Evolutionary conservation across 2,888 invertebrate genomes (phyloP).

Genomic region (Drosophila planitibia): DNA sequence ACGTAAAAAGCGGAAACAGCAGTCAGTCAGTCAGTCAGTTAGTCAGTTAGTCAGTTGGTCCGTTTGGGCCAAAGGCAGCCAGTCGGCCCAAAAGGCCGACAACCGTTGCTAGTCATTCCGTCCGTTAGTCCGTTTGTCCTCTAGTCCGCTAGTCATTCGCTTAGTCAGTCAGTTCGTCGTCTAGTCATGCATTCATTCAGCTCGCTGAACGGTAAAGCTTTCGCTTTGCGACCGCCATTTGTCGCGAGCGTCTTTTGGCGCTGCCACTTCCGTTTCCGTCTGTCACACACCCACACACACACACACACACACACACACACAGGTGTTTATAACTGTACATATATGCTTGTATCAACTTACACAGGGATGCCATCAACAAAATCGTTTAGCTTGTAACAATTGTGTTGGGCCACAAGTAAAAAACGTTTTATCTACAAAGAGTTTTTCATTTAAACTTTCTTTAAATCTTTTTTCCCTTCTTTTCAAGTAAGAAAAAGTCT

Average conservation of each 20-base stretch:
- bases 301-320: constrained; percentile 5
- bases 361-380: constrained; percentile 3
- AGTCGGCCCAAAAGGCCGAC: constrained; percentile 18
- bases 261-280: constrained; percentile 65
- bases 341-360: constrained; percentile 14
- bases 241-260: constrained; percentile 49
- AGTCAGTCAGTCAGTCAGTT: constrained; percentile 60
- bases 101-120: constrained; percentile 8
- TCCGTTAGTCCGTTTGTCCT: not conserved
- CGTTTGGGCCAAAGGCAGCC: constrained; percentile 10
- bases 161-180: constrained; percentile 11
- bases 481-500: not conserved
- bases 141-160: constrained; percentile 8
- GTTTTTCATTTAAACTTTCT: not conserved
- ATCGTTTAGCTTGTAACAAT: not conserved
- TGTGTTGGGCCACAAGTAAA: too few species aligned
- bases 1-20: constrained; percentile 81
- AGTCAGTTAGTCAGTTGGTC: constrained; percentile 24
- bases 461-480: not conserved
- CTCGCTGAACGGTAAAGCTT: constrained; percentile 30
- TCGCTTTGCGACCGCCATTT: constrained; percentile 51
- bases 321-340: not conserved
- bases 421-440: not conserved
- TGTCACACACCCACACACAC: constrained; percentile 17
- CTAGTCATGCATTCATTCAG: constrained; percentile 26